Evolutionary conservation across 2,888 invertebrate genomes (phyloP).

Genomic region (Macrosiphum euphorbiae): DNA sequence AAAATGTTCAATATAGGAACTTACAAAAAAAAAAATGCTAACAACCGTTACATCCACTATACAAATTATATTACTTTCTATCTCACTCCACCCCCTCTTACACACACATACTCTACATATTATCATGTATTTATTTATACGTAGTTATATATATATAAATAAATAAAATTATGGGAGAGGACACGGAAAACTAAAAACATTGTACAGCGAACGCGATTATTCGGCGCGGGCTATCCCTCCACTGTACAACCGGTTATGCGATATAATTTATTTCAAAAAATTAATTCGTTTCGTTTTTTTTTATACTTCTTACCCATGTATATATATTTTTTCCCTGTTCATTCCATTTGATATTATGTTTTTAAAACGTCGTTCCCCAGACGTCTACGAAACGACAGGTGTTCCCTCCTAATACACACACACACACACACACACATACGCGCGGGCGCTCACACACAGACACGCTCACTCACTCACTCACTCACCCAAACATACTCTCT

Average conservation of each 20-base stretch:
- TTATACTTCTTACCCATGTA: constrained; percentile 28
- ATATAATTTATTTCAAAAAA: constrained; percentile 63
- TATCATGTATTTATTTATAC: not conserved
- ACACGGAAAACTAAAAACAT: constrained; percentile 37
- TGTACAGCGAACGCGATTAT: constrained; percentile 53
- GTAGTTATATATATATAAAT: not conserved
- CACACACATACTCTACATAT: not conserved
- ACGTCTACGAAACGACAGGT: constrained; percentile 62
- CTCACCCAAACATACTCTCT: not conserved
- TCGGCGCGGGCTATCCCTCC: constrained; percentile 36
- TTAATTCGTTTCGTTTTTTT: constrained; percentile 61
- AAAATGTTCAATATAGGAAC: not conserved
- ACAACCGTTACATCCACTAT: not conserved
- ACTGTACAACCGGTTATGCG: constrained; percentile 56
- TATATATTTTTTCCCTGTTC: constrained; percentile 26
- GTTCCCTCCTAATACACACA: constrained; percentile 56
- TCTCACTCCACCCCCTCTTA: not conserved
- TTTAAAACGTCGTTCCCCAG: constrained; percentile 63
- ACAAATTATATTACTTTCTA: constrained; percentile 29
- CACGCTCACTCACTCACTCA: not conserved
- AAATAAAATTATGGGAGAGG: constrained; percentile 1
- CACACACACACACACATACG: constrained; percentile 15
- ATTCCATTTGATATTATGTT: constrained; percentile 49
- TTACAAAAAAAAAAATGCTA: not conserved
- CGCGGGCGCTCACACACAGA: not conserved